Evolutionary conservation across 2,888 invertebrate genomes (phyloP), one percentile per base, ranked within the genome.

Genomic region (Pherbina coryleti): DNA sequence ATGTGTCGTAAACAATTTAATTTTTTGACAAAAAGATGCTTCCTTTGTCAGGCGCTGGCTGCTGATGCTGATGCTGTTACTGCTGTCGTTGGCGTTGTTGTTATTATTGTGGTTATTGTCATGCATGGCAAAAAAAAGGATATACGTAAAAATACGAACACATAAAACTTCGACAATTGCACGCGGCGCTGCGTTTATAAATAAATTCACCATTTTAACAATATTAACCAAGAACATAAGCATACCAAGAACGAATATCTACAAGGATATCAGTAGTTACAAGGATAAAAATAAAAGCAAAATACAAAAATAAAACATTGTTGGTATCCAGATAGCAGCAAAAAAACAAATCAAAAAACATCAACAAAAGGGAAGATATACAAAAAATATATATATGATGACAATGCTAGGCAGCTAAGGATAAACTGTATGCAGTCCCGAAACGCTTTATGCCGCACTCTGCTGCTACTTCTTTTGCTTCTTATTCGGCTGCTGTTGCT

Each of bases 151-250:
- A 60, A 25, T n/a, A 72, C 11, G 17, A 72, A 72, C 22, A 60
- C 7, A 64, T 64, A 64, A 66, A 53, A 66, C 66, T 44, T 70
- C 71, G 57, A 79, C 79, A 79, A 71, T 74, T 78, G 78, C 44
- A 34, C 60, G n/a, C 72, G 9, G 57, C 34, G 28, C 57, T 53
- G 51, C 77, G 60, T 34, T 49, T 51, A 34, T n/a, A 37, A 74
- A 77, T 79, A 77, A 79, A 77, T 79, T 79, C 60, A 62, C 76
- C 66, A 75, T 71, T 75, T 71, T 57, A 31, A 72, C 66, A 67
- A 67, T 66, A 57, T 77, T 77, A 67, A 67, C 76, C 31, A 51
- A 51, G 44, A 22, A 55, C 62, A 55, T 51, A 75, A 66, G 25
- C 72, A 34, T 22, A n/a, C 25, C 14, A 37, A 31, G 25, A 28